These are phyloP conservation scores for Cosmorhoe ocellata DNA, from an alignment of 2,888 invertebrate species.

Conservation along the genomic window DNA sequence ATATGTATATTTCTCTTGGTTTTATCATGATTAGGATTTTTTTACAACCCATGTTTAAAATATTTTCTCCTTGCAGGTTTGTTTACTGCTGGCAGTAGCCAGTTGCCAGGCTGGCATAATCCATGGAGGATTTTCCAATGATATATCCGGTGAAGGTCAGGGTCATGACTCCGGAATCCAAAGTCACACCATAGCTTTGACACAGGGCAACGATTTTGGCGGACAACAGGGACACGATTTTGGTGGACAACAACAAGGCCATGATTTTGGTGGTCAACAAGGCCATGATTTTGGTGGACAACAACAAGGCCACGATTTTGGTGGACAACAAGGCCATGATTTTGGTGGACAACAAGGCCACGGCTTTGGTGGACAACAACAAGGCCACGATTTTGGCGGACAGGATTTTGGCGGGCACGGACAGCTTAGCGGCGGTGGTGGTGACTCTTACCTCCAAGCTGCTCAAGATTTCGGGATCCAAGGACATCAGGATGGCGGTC, in stretches of 20 bases:
- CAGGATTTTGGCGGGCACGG: conserved; percentile 40
- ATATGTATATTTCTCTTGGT: too few species aligned
- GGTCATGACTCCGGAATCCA: conserved; percentile 48
- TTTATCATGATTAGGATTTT: too few species aligned
- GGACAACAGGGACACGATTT: conserved; percentile 27
- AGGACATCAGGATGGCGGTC: conserved; percentile 31
- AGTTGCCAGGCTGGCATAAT: conserved; percentile 66
- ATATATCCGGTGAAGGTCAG: conserved; percentile 48
- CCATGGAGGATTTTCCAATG: conserved; percentile 50
- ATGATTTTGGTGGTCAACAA: conserved; percentile 28
- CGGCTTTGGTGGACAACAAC: conserved; percentile 26
- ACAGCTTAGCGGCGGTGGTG: conserved; percentile 47
- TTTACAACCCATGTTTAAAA: background rate
- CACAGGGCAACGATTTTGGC: conserved; percentile 35
- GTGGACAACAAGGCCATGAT: conserved; percentile 25
- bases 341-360: conserved; percentile 30
- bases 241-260: conserved; percentile 25
- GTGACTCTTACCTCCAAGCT: conserved; percentile 70
- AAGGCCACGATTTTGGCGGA: conserved; percentile 30
- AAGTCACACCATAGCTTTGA: conserved; percentile 37
- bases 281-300: conserved; percentile 32
- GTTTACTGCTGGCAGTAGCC: conserved; percentile 72
- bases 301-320: conserved; percentile 26
- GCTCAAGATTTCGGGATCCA: conserved; percentile 62
- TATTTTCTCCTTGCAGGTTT: conserved; percentile 51